phyloP scores from a whole-genome alignment of 1,140 invertebrate genomes.

The Melipona quadrifasciata region DNA sequence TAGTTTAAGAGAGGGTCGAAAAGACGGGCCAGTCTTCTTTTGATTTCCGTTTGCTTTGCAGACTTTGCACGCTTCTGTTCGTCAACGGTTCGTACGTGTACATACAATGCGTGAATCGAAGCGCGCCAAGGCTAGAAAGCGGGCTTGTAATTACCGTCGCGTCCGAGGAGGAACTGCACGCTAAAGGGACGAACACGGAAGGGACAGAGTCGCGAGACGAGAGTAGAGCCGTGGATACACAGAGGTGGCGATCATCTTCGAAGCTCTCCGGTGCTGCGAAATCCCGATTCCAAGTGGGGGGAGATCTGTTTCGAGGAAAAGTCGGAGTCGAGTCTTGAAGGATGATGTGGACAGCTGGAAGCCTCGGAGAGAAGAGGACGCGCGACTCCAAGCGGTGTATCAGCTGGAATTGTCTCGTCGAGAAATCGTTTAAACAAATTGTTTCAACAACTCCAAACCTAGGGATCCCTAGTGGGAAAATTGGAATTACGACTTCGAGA shows the following conservation, averaged over 20 bases:
- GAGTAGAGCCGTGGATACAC: not conserved
- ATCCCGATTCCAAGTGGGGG: not conserved
- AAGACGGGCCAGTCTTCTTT: slow-evolving; percentile 62
- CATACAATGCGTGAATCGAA: not conserved
- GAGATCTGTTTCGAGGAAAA: not conserved
- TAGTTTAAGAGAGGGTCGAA: slow-evolving; percentile 48
- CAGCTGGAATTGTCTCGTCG: no score
- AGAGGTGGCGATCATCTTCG: not conserved
- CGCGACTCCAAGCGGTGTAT: no score
- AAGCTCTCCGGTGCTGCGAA: no score
- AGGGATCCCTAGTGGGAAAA: no score
- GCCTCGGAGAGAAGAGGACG: no score
- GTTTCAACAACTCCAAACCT: no score
- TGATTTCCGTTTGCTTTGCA: slow-evolving; percentile 33
- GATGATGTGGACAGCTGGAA: no score
- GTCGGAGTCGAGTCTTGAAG: not conserved
- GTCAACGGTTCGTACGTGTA: not conserved
- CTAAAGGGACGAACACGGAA: not conserved
- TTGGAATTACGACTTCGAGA: no score
- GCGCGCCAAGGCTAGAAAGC: no score
- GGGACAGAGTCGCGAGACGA: no score
- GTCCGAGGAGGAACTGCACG: not conserved
- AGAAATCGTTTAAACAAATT: not conserved
- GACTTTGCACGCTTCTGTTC: slow-evolving; percentile 47
- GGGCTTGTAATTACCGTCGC: not conserved